Conservation (phyloP, 1,140 invertebrate genomes). For the Riptortus pedestris region DNA sequence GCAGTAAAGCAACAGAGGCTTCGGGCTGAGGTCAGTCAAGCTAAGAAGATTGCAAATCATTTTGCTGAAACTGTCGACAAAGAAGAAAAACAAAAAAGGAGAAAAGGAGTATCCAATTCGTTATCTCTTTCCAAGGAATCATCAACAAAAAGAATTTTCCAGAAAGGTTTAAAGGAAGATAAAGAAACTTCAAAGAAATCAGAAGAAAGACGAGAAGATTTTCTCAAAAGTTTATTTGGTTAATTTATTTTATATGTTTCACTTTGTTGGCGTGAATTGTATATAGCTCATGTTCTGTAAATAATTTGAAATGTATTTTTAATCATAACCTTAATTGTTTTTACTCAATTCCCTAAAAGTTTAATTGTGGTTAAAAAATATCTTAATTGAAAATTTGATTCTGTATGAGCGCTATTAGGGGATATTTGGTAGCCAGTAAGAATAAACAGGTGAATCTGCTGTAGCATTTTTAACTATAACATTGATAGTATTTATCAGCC, state of each 20-base stretch:
- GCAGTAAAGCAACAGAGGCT: conserved; percentile 77
- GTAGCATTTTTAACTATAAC: too few species aligned
- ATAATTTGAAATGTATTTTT: neutral
- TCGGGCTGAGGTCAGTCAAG: conserved; percentile 77
- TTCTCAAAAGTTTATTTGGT: conserved; percentile 16
- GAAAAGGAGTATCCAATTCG: conserved; percentile 10
- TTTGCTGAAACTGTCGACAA: conserved; percentile 32
- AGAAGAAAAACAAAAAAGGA: conserved; percentile 29
- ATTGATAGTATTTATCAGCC: too few species aligned
- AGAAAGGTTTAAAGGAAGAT: conserved; percentile 28
- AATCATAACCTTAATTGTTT: neutral
- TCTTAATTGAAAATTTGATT: too few species aligned
- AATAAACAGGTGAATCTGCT: too few species aligned
- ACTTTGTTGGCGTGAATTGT: neutral
- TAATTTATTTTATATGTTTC: neutral
- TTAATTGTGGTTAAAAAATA: too few species aligned
- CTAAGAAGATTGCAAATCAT: conserved; percentile 65
- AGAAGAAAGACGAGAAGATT: conserved; percentile 18
- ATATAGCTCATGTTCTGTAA: neutral
- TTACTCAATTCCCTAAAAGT: too few species aligned
- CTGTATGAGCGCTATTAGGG: too few species aligned
- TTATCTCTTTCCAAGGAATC: neutral
- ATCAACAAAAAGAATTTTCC: conserved; percentile 15
- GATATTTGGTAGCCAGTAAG: too few species aligned
- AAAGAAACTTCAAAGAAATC: conserved; percentile 24